phyloP scores from a whole-genome alignment of 2,888 invertebrate species.

The Geophilus truncorum region DNA sequence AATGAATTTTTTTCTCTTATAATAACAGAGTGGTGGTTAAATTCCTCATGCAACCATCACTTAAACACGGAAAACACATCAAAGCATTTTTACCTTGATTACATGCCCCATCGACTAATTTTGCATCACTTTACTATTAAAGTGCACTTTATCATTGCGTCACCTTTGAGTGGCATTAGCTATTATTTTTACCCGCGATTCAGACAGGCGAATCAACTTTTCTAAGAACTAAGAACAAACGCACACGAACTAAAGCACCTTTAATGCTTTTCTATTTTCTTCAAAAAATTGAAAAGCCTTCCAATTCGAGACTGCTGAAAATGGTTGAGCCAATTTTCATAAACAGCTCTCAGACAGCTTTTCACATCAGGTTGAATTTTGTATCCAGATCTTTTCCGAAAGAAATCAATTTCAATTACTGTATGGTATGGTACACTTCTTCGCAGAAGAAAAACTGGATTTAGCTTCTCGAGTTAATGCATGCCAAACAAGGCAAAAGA shows the following conservation, averaged over 20 bases:
- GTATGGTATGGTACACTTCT: too few species aligned
- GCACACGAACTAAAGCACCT: not conserved
- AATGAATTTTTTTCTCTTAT: too few species aligned
- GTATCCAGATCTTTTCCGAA: not conserved
- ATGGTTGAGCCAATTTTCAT: not conserved
- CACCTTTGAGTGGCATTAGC: conserved; percentile 3
- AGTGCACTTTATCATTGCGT: not conserved
- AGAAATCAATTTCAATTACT: not conserved
- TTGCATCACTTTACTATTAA: not conserved
- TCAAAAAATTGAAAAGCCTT: not conserved
- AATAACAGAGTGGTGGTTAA: not conserved
- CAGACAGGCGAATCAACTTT: not conserved
- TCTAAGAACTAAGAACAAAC: not conserved
- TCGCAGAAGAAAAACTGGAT: too few species aligned
- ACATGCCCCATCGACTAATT: not conserved
- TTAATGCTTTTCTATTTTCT: not conserved
- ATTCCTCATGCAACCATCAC: not conserved
- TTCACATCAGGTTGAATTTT: not conserved
- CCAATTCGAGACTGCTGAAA: not conserved
- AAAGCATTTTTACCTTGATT: not conserved
- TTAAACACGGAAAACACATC: not conserved
- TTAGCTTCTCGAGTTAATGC: too few species aligned
- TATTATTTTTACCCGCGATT: not conserved
- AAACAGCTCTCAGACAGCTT: too few species aligned
- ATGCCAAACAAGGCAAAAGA: too few species aligned